Base-by-base conservation (phyloP, 2,113 vertebrate species). In the Oxygymnocypris stewartii region DNA sequence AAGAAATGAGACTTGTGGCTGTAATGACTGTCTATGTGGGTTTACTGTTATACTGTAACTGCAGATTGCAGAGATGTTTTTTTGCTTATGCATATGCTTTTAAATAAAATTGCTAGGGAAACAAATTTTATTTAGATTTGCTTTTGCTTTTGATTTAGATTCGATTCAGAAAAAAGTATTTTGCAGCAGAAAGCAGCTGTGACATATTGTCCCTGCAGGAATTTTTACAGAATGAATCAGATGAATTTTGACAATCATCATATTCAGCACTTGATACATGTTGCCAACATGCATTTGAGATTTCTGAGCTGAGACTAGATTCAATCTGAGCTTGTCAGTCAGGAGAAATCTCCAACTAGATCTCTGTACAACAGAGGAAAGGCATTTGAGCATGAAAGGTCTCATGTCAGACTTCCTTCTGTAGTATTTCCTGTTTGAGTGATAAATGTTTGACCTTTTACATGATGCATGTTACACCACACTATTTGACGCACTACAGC, bases 21-120 rank as follows among this genome's bases (percentile, higher is more conserved):
- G 4, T 31, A 69, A 28, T 23, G 44, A 31, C 31, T 8, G 42
- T 65, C 74, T 59, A 25, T 78, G 35, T 35, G 44, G 1, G 35
- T 14, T 71, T 69, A 40, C 20, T 84, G 18, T 18, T 10, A 37
- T 59, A 61, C 20, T n/a, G 20, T 61, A 23, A 42, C 63, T 77
- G 44, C 81, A 20, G 86, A 84, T 79, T 83, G 40, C 61, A 40
- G 57, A 40, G 42, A 79, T 77, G 67, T 6, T 77, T 80, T 80
- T 84, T 61, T 84, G 81, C 78, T 87, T 35, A 84, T 79, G 49
- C 35, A 73, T 79, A 84, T 79, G 63, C 47, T 84, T 73, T 85
- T 71, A 73, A 79, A 69, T 40, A 65, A 82, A 84, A 14, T 5
- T 63, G 67, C 65, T 31, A 23, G 44, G 63, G 20, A 84, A 78